phyloP scores from a whole-genome alignment of 2,797 vertebrate genomes.

The Bovichtus diacanthus region DNA sequence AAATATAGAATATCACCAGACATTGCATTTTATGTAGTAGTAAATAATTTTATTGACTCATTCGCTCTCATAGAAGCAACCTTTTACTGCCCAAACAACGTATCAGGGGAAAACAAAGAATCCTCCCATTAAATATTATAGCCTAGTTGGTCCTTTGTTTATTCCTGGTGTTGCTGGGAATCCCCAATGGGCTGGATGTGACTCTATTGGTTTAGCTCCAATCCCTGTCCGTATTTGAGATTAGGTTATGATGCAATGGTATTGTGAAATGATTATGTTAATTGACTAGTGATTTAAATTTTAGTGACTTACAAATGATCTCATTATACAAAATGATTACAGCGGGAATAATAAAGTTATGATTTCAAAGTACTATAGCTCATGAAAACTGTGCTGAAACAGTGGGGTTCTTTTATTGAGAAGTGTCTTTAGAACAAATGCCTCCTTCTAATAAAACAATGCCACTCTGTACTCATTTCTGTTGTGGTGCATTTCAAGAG shows the following conservation, averaged over 20 bases:
- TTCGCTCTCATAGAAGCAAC: background rate
- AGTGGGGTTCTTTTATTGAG: constrained; percentile 31
- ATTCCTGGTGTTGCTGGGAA: constrained; percentile 8
- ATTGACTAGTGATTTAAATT: constrained; percentile 39
- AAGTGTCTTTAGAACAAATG: constrained; percentile 43
- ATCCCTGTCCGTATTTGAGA: constrained; percentile 13
- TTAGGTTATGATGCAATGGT: constrained; percentile 41
- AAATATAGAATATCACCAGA: background rate
- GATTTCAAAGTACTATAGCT: constrained; percentile 38
- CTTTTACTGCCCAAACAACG: background rate
- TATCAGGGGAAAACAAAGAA: background rate
- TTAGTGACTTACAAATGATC: constrained; percentile 45
- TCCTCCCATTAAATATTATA: background rate
- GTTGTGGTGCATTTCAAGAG: constrained; percentile 56
- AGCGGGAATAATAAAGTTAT: constrained; percentile 12
- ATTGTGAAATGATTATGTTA: constrained; percentile 38
- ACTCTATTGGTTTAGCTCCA: constrained; percentile 26
- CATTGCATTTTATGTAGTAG: background rate
- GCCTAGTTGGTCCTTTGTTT: background rate
- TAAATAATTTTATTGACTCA: background rate
- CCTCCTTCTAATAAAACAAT: constrained; percentile 53
- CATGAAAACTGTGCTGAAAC: constrained; percentile 34
- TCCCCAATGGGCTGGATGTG: constrained; percentile 6
- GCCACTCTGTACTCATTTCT: constrained; percentile 49
- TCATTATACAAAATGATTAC: constrained; percentile 33